Percentiles rank a stretch among this genome's conserved stretches.
Conservation (phyloP, 2,797 vertebrate species). For the Tangara arthus region DNA sequence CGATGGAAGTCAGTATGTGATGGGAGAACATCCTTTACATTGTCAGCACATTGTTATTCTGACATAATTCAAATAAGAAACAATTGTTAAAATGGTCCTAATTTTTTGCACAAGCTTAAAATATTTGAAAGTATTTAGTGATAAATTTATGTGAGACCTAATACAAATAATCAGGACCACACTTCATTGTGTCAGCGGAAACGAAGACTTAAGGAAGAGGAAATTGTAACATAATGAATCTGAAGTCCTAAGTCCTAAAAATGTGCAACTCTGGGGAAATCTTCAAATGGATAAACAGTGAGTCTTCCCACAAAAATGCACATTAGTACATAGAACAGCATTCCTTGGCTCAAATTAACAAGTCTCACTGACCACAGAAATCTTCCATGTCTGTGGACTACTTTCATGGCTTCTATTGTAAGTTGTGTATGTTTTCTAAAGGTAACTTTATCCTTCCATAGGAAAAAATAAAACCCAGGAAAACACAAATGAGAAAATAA, state of each 20-base stretch:
- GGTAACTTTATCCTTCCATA: background rate
- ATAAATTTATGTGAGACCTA: background rate
- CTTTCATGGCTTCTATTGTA: background rate
- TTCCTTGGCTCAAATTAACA: background rate
- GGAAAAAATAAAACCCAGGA: background rate
- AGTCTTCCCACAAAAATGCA: background rate
- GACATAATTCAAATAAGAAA: background rate
- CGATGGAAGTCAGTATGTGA: background rate
- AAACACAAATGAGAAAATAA: background rate
- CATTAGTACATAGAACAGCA: background rate
- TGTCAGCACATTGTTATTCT: background rate
- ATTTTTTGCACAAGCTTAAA: background rate
- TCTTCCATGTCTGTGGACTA: background rate
- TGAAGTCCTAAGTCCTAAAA: background rate
- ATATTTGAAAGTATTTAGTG: background rate
- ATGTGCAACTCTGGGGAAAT: background rate
- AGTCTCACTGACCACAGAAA: constrained; percentile 2
- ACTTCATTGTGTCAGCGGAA: background rate
- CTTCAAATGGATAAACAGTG: background rate
- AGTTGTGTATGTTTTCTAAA: background rate
- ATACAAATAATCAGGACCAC: background rate
- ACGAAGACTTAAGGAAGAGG: background rate
- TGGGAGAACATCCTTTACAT: background rate
- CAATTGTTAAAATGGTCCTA: background rate
- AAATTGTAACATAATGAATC: background rate